These are phyloP conservation scores for Plecotus auritus DNA, from an alignment of 2,113 vertebrate genomes.

Conservation along the genomic window DNA sequence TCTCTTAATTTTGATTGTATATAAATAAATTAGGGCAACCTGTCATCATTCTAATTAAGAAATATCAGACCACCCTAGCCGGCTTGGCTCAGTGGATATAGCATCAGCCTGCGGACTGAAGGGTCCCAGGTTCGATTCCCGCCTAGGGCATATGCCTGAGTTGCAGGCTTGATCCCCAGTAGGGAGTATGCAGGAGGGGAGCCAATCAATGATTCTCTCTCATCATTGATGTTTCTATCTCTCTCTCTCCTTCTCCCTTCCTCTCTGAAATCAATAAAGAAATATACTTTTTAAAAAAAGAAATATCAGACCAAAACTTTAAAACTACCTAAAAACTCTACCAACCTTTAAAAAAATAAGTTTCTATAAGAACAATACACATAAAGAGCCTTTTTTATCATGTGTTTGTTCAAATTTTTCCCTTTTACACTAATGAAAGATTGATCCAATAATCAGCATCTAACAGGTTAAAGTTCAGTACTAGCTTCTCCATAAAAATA, in stretches of 20 bases:
- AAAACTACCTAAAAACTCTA: background rate
- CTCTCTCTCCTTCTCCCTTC: no score
- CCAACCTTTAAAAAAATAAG: background rate
- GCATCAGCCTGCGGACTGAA: no score
- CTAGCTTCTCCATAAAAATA: background rate
- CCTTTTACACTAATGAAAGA: background rate
- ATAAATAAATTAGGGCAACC: background rate
- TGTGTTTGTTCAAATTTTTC: background rate
- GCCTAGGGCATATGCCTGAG: no score
- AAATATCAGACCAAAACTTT: background rate
- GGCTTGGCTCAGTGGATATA: no score
- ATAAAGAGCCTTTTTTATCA: background rate
- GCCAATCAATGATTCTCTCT: no score
- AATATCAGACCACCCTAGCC: background rate
- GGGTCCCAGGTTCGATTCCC: no score
- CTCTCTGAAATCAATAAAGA: no score
- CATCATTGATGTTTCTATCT: no score
- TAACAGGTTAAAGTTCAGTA: background rate
- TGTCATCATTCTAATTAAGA: background rate
- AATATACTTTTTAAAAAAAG: background rate
- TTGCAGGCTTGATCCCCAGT: no score
- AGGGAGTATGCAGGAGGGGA: no score
- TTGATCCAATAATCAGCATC: background rate
- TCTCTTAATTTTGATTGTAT: background rate
- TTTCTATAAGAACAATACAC: background rate